Conservation (phyloP, 37 sponge, comb jelly and placozoan species). For the Tethya wilhelma region DNA sequence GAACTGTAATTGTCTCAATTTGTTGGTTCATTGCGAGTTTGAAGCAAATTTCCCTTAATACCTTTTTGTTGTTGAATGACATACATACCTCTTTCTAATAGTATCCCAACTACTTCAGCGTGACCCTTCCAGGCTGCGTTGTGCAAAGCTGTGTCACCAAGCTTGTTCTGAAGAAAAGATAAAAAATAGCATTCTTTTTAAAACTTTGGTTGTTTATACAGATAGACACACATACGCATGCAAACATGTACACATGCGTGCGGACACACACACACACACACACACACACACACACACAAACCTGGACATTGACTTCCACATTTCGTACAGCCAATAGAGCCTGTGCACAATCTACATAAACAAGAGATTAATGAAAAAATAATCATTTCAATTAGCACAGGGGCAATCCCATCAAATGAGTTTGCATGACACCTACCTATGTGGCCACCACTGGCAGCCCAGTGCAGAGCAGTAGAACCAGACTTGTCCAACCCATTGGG, state of each 20-base stretch:
- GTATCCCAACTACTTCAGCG: slow-evolving; percentile 70
- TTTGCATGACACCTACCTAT: slow-evolving; percentile 71
- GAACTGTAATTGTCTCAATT: too few relatives aligned
- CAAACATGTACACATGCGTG: too few relatives aligned
- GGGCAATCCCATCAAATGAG: too few relatives aligned
- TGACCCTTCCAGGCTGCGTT: slow-evolving; percentile 98
- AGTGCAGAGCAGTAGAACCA: slow-evolving; percentile 97
- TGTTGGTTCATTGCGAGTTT: too few relatives aligned
- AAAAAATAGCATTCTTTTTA: too few relatives aligned
- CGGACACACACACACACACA: too few relatives aligned
- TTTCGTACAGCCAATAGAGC: slow-evolving; percentile 61
- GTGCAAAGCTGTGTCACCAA: slow-evolving; percentile 97
- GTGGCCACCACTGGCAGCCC: slow-evolving; percentile 96
- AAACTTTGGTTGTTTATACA: too few relatives aligned
- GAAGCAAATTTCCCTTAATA: too few relatives aligned
- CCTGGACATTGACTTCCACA: slow-evolving; percentile 78
- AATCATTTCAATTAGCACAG: too few relatives aligned
- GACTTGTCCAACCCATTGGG: slow-evolving; percentile 98
- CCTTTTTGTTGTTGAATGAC: too few relatives aligned
- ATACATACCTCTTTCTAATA: slow-evolving; percentile 80
- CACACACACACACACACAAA: too few relatives aligned
- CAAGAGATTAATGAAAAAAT: neutral
- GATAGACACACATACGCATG: too few relatives aligned
- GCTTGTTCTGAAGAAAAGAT: slow-evolving; percentile 99
- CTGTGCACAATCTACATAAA: slow-evolving; percentile 70